Evolutionary conservation across 2,888 invertebrate species (phyloP).

Genomic region (Yponomeuta sedellus): DNA sequence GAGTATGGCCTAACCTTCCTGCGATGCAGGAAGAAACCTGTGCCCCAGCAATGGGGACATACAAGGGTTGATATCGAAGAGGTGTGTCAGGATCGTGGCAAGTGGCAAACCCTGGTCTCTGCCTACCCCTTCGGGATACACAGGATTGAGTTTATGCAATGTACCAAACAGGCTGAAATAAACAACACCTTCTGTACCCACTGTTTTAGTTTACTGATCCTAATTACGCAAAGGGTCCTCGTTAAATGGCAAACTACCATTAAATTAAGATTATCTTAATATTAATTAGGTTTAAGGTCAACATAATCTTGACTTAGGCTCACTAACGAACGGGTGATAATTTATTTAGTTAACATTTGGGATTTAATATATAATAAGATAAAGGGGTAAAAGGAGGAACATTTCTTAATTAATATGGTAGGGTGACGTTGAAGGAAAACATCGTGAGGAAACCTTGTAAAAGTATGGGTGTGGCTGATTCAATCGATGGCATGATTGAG

Average conservation of each 20-base stretch:
- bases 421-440: no score
- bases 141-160: no score
- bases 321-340: not conserved
- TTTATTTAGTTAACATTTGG: not conserved
- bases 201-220: not conserved
- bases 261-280: slow-evolving; percentile 14
- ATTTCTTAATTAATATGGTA: not conserved
- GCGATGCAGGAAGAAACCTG: no score
- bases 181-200: not conserved
- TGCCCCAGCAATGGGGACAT: no score
- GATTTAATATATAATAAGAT: not conserved
- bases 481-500: no score
- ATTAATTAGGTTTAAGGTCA: slow-evolving; percentile 12
- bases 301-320: slow-evolving; percentile 4
- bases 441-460: no score
- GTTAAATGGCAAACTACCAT: not conserved
- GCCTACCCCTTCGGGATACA: no score
- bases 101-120: no score
- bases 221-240: not conserved
- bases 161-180: not conserved
- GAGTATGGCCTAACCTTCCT: no score
- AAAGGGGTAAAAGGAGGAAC: not conserved
- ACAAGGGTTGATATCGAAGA: no score
- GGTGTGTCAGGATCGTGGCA: no score
- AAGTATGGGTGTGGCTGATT: no score